These are phyloP conservation scores for Geococcyx californianus DNA, from an alignment of 2,113 vertebrate species.

Conservation along the genomic window DNA sequence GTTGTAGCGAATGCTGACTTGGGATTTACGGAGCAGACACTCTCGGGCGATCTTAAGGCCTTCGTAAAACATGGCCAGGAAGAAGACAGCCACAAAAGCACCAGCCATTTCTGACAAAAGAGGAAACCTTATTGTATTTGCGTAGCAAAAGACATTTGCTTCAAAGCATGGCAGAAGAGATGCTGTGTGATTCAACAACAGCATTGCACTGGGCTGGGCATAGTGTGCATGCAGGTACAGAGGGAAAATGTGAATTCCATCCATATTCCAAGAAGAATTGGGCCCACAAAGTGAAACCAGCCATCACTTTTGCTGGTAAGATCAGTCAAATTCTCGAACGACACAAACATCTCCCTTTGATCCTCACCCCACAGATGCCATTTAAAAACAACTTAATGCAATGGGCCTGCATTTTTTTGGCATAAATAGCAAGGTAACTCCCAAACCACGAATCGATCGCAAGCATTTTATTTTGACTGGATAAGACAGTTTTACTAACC, in stretches of 20 bases:
- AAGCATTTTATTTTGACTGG: neutral
- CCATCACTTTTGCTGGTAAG: neutral
- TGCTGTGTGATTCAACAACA: neutral
- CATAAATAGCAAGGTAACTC: neutral
- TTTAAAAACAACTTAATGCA: neutral
- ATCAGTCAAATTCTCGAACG: neutral
- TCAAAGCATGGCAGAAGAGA: neutral
- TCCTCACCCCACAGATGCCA: neutral
- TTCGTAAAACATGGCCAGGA: slow-evolving; percentile 93
- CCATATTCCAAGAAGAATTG: neutral
- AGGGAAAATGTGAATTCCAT: neutral
- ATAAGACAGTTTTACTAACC: slow-evolving; percentile 77
- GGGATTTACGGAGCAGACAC: slow-evolving; percentile 89
- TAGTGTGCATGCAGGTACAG: rapidly evolving
- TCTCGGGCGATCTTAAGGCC: slow-evolving; percentile 96
- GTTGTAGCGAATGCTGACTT: slow-evolving; percentile 98
- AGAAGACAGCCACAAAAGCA: slow-evolving; percentile 91
- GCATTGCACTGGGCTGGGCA: neutral
- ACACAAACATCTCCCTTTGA: neutral
- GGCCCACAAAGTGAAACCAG: neutral
- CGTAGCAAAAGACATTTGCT: neutral
- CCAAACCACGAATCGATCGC: neutral
- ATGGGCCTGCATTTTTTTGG: rapidly evolving
- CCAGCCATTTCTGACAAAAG: slow-evolving; percentile 89
- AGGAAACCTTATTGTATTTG: neutral